Evolutionary conservation across 2,797 vertebrate species (phyloP), one percentile per base, ranked within the genome.

Genomic region (Tamandua tetradactyla): DNA sequence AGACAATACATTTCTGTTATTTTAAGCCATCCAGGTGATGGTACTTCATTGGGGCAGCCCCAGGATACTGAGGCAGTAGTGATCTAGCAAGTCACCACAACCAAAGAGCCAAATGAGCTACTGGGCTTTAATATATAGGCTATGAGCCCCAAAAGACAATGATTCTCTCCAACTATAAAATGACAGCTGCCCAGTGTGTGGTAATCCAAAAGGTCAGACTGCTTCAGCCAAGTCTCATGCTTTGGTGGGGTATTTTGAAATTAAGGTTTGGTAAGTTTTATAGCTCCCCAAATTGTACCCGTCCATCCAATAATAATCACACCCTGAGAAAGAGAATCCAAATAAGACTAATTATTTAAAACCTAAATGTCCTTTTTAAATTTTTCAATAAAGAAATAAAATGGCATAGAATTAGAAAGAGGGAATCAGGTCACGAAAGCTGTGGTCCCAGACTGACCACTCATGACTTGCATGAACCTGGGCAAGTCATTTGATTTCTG

Each of bases 331-430:
- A 69, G 13, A 94, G 44, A 93, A 69, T 35, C 59, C 62, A 81
- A 85, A 88, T 8, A 92, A 80, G 84, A n/a, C 25, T 47, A 74
- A 37, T 55, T 61, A 91, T 75, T 80, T 84, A 84, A 93, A 78
- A 82, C 64, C 47, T 72, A 72, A 68, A 62, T 52, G 11, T 78
- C 11, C 12, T 85, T 62, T 87, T 20, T 35, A 68, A 17, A n/a
- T 83, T 83, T 62, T 52, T 64, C 79, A 69, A 40, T 62, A 62
- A 85, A 47, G 10, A 47, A 47, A 47, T 47, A 47, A 89, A 64
- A n/a, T n/a, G 22, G 79, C 80, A 76, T 4, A 89, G 40, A 57
- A 87, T 22, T 30, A 88, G 64, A 55, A 79, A 64, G 44, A 47
- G 40, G 74, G 40, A 86, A 72, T 89, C 20, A 18, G n/a, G 44